Percentiles rank a stretch among this genome's conserved stretches.
Conservation (phyloP, 2,888 invertebrate species). For the Oscheius myriophilus region DNA sequence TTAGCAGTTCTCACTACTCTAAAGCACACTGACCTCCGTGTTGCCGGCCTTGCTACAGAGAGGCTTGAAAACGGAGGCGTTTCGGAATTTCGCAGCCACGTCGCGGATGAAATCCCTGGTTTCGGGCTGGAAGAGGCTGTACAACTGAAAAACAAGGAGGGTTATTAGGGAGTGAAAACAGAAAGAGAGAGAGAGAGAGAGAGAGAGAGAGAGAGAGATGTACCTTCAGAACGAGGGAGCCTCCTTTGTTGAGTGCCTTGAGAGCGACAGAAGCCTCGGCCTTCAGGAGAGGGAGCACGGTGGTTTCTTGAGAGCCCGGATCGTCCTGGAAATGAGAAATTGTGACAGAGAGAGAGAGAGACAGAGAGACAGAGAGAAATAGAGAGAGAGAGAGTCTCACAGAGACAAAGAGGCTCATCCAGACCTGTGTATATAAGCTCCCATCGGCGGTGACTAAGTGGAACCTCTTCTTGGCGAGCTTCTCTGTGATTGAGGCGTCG, state of each 20-base stretch:
- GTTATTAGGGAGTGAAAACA: too few relatives aligned
- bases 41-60: conserved; percentile 37
- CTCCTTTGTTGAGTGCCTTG: conserved; percentile 9
- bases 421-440: conserved; percentile 34
- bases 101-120: conserved; percentile 18
- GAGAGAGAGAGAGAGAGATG: background rate
- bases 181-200: too few relatives aligned
- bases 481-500: conserved; percentile 15
- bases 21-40: conserved; percentile 27
- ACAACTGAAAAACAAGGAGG: conserved; percentile 26
- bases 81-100: conserved; percentile 11
- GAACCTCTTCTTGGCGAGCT: conserved; percentile 7
- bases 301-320: conserved; percentile 30
- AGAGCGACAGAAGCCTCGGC: conserved; percentile 18
- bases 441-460: conserved; percentile 53
- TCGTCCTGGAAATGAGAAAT: too few relatives aligned
- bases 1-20: background rate
- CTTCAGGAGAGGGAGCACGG: conserved; percentile 17
- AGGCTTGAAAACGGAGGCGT: conserved; percentile 31
- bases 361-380: too few relatives aligned
- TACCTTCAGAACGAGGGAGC: conserved; percentile 32
- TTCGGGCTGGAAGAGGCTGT: conserved; percentile 18
- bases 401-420: too few relatives aligned
- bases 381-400: too few relatives aligned
- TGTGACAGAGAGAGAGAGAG: too few relatives aligned